Evolutionary conservation across 1,140 invertebrate species (phyloP).

Genomic region (Lutraria rhynchaena): DNA sequence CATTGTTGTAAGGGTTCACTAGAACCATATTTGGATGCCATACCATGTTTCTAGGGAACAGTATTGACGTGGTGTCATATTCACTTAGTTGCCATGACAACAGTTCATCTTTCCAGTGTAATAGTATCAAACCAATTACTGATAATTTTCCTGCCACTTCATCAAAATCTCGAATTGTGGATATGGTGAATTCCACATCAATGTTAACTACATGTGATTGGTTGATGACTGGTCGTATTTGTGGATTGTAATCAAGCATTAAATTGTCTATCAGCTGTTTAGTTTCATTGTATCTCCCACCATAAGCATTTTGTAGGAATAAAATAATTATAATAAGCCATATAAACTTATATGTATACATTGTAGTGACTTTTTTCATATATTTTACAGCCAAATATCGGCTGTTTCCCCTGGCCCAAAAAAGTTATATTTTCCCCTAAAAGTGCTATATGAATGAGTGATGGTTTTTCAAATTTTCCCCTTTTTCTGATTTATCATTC

Average conservation of each 20-base stretch:
- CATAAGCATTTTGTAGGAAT: too few relatives aligned
- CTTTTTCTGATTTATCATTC: too few relatives aligned
- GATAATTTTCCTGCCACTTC: slow-evolving; percentile 28
- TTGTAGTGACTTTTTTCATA: too few relatives aligned
- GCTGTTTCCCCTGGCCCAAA: too few relatives aligned
- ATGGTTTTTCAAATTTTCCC: too few relatives aligned
- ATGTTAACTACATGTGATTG: background rate
- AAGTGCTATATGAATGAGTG: too few relatives aligned
- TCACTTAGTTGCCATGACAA: slow-evolving; percentile 15
- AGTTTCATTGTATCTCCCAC: background rate
- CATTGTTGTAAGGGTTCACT: background rate
- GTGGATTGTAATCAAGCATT: slow-evolving; percentile 8
- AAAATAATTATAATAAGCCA: too few relatives aligned
- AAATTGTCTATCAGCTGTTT: background rate
- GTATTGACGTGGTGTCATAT: background rate
- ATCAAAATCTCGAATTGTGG: slow-evolving; percentile 43
- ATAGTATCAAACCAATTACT: background rate
- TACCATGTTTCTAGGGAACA: background rate
- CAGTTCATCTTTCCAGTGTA: slow-evolving; percentile 14
- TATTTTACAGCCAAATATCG: too few relatives aligned
- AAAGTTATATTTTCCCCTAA: too few relatives aligned
- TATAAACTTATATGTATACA: too few relatives aligned
- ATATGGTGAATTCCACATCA: background rate
- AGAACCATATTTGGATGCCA: slow-evolving; percentile 34
- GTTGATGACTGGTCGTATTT: slow-evolving; percentile 15